Evolutionary conservation across 2,113 vertebrate genomes (phyloP), one percentile per base, ranked within the genome.

Genomic region (Platycercus adscitus): DNA sequence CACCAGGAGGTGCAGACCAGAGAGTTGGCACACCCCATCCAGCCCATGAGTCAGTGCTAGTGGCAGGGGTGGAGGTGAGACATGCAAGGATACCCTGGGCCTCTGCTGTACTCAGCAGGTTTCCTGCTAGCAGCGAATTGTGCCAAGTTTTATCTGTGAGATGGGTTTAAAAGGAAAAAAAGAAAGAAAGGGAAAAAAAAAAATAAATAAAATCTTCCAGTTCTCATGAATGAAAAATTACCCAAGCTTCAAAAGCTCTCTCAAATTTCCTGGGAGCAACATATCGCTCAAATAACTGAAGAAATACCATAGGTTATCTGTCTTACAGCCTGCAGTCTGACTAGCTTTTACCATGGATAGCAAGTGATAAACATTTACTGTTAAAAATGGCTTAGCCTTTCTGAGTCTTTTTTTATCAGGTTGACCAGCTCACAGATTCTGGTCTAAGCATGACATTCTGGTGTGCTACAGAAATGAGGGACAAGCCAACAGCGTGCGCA

Each of bases 181-280:
- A 64, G 4, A n/a, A 29, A 43, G 10, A 39, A 39, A 10, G 37
- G 39, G 10, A 39, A 39, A 39, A 39, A 39, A 33, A 33, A 7
- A 29, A 11, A 23, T 17, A 8, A 44, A 71, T 17, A 87, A 29
- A 72, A 61, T n/a, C n/a, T n/a, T 17, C 15, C 20, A 14, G 20
- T 85, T 89, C 63, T 86, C 77, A 79, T 93, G 88, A 95, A 94
- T 84, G 81, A 91, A 86, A 78, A 84, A 4, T 43, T 71, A 41
- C 64, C n/a, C 55, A 44, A 55, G 58, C 65, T 84, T 90, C 61
- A 76, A 61, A 86, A 96, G 24, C 69, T 58, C 84, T 72, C 76
- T 78, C 29, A 29, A 1, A 68, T 53, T 69, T 39, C 73, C 6
- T 0, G 65, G 46, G 39, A 68, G 63, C 50, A 65, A 29, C 23